phyloP scores from a whole-genome alignment of 2,113 vertebrate species.

The Numida meleagris region DNA sequence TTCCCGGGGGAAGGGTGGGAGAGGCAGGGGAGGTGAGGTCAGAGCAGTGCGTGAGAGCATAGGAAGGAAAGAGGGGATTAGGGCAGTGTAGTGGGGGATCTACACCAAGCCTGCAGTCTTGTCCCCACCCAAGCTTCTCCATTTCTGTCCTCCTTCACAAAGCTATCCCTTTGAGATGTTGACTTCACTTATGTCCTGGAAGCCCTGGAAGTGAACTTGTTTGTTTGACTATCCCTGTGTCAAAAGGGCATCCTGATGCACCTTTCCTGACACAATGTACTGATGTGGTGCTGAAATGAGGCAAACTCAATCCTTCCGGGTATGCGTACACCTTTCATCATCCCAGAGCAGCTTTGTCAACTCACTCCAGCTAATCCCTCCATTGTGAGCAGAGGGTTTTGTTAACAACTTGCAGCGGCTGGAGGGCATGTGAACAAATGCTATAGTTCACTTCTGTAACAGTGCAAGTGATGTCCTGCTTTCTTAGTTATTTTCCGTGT shows the following conservation, averaged over 20 bases:
- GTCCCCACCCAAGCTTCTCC: not conserved
- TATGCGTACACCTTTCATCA: constrained; percentile 6
- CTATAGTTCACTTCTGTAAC: not conserved
- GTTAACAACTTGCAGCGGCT: constrained; percentile 47
- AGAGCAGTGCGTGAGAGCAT: constrained; percentile 2
- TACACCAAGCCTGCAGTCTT: not conserved
- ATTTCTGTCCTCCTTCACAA: not conserved
- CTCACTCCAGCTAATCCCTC: constrained; percentile 42
- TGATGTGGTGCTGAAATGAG: constrained; percentile 30
- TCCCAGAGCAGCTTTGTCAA: constrained; percentile 27
- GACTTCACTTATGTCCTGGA: not conserved
- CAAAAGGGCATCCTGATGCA: constrained; percentile 31
- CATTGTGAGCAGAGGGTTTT: constrained; percentile 13
- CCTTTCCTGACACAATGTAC: constrained; percentile 19
- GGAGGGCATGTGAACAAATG: constrained; percentile 55
- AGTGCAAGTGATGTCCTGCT: not conserved
- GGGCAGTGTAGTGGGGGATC: not conserved
- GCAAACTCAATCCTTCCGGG: constrained; percentile 25
- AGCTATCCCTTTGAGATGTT: not conserved
- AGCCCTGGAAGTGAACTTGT: constrained; percentile 6
- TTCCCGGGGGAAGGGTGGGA: constrained; percentile 35
- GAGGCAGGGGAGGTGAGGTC: constrained; percentile 52
- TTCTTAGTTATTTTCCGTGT: not conserved
- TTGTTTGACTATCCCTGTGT: constrained; percentile 30
- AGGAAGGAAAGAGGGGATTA: constrained; percentile 50